A percentile compares a stretch with the other conserved stretches of the same genome.
Conservation (phyloP, 2,888 invertebrate species). For the Diarsia mendica region DNA sequence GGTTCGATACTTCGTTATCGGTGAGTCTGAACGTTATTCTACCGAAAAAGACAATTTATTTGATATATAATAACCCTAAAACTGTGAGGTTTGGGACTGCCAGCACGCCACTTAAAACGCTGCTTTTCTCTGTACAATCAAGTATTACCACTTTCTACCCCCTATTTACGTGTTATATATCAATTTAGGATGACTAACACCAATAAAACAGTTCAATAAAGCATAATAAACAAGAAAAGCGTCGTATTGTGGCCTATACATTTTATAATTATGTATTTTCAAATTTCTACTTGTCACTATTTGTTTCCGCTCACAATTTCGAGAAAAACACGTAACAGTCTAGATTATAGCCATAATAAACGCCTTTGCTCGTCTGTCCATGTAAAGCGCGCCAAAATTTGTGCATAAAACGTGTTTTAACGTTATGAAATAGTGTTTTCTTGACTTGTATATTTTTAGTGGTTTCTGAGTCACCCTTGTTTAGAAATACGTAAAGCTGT, state of each 20-base stretch:
- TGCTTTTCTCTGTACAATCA: constrained; percentile 56
- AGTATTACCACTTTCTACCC: constrained; percentile 61
- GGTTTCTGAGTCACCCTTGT: constrained; percentile 62
- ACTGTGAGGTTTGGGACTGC: constrained; percentile 71
- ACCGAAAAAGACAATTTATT: constrained; percentile 63
- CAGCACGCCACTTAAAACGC: constrained; percentile 79
- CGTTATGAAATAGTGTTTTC: constrained; percentile 59
- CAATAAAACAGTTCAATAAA: constrained; percentile 8
- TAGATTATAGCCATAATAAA: constrained; percentile 42
- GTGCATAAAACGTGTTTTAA: constrained; percentile 18
- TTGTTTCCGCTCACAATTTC: constrained; percentile 67
- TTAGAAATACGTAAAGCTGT: constrained; percentile 43
- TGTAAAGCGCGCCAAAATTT: constrained; percentile 57
- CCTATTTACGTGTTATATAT: constrained; percentile 47
- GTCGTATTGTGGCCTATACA: constrained; percentile 47
- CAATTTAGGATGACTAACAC: constrained; percentile 23
- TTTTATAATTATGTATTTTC: constrained; percentile 58
- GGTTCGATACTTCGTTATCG: constrained; percentile 94
- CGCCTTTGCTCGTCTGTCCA: constrained; percentile 39
- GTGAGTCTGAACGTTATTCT: constrained; percentile 89
- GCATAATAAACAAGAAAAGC: constrained; percentile 41
- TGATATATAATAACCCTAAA: constrained; percentile 69
- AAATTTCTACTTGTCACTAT: constrained; percentile 67
- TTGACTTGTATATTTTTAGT: constrained; percentile 55
- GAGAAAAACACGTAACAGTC: constrained; percentile 61